A percentile compares a stretch with the other conserved stretches of the same genome.
Evolutionary conservation across 2,888 invertebrate genomes (phyloP).

Genomic region (Cylindroiulus punctatus): DNA sequence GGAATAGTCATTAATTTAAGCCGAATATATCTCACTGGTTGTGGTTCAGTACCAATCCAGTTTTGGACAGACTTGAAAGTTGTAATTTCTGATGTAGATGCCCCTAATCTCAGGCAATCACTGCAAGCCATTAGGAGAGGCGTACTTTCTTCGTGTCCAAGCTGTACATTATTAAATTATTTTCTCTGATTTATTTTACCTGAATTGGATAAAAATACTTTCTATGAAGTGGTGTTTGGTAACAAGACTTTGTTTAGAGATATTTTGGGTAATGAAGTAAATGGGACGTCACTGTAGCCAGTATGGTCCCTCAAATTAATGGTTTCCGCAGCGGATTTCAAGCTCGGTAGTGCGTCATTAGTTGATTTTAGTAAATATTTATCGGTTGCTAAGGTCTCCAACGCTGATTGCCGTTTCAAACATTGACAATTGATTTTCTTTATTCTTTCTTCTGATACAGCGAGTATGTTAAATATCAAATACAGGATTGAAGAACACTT

Average conservation of each 20-base stretch:
- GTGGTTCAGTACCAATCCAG: too few species aligned
- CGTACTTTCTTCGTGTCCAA: background rate
- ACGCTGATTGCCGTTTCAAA: background rate
- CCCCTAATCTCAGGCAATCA: too few species aligned
- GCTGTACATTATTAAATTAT: background rate
- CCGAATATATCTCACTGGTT: too few species aligned
- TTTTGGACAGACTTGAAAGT: too few species aligned
- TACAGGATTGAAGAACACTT: too few species aligned
- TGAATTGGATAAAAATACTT: too few species aligned
- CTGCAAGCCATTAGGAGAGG: too few species aligned
- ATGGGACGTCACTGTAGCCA: background rate
- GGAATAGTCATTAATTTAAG: too few species aligned
- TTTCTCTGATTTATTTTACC: too few species aligned
- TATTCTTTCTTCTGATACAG: background rate
- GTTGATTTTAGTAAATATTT: background rate
- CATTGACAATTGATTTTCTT: background rate
- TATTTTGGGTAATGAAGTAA: background rate
- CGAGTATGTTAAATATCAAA: too few species aligned
- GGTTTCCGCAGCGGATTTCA: background rate
- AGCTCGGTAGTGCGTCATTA: background rate
- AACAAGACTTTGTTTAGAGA: background rate
- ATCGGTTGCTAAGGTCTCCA: background rate
- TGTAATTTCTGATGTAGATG: too few species aligned
- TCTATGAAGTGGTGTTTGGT: background rate
- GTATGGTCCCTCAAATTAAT: background rate